Evolutionary conservation across 2,113 vertebrate genomes (phyloP).

Genomic region (Cygnus buccinator): DNA sequence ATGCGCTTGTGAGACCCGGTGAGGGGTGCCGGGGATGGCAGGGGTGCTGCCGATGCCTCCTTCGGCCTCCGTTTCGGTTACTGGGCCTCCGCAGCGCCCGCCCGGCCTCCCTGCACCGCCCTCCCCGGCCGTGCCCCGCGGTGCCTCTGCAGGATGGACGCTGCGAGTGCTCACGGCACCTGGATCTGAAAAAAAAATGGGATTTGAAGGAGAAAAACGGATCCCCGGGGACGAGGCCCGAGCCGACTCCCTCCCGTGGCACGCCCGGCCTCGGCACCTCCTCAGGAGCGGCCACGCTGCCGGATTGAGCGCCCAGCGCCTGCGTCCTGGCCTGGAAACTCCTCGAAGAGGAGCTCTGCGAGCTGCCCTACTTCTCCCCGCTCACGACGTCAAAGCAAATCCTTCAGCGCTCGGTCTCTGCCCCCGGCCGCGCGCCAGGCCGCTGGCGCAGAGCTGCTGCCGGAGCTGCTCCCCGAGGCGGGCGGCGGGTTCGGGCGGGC

Average conservation of each 20-base stretch:
- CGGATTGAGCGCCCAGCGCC: neutral
- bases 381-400: neutral
- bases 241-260: neutral
- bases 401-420: neutral
- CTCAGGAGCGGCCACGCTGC: neutral
- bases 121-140: rapidly evolving
- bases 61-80: neutral
- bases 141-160: too few species aligned
- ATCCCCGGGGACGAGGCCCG: rapidly evolving
- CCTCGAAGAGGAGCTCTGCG: rapidly evolving
- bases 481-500: rapidly evolving
- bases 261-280: too few species aligned
- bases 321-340: neutral
- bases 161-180: too few species aligned
- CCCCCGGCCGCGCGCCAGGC: neutral
- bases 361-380: neutral
- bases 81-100: neutral
- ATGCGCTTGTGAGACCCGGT: neutral
- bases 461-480: neutral
- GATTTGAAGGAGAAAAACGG: neutral
- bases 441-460: too few species aligned
- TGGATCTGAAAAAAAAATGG: neutral
- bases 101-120: neutral
- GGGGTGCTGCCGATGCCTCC: neutral
- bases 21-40: neutral